Base-by-base conservation (phyloP, 92 coral and sea anemone species). In the Umimayanthus kanabou region DNA sequence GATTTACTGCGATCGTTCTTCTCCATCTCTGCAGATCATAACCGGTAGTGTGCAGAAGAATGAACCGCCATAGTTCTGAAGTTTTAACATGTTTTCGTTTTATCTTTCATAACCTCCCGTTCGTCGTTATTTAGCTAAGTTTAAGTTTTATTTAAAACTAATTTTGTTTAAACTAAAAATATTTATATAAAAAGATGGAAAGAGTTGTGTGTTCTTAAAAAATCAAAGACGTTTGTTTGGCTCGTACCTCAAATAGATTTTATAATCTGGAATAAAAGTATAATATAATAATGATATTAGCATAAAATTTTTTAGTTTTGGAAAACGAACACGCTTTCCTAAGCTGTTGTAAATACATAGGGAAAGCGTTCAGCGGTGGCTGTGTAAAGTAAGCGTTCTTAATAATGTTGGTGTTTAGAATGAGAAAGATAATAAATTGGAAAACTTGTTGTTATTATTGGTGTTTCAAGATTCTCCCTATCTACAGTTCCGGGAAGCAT, bases 281-380 rank as follows among this genome's bases (percentile, higher is more conserved):
- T 33, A 57, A 80, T 80, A 80, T 80, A 80, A 80, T 55, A 29
- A 49, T 79, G 22, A 61, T 37, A 80, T 57, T 61, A 80, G 58
- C 61, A 80, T 57, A 57, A 58, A 58, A 20, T 30, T 71, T 80
- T 80, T 80, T 80, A 80, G 85, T 80, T 80, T 80, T 80, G 13
- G 73, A 58, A 80, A 65, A 78, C 61, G 50, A 61, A 22, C 18
- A 20, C 37, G 58, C 53, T 61, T 80, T 80, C 22, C 33, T 9
- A 79, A 49, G 23, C 45, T 49, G 39, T 79, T 79, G 82, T 79
- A 53, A 79, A 79, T 79, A 53, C 39, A 30, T 53, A 26, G 16
- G 2, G 49, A 26, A 3, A 50, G 9, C 43, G 81, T 23, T 15
- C 14, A 26, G 4, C 20, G 11, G 22, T 4, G 14, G 14, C 40